Evolutionary conservation across 2,113 vertebrate species (phyloP), one percentile per base, ranked within the genome.

Genomic region (Pyrgilauda ruficollis): DNA sequence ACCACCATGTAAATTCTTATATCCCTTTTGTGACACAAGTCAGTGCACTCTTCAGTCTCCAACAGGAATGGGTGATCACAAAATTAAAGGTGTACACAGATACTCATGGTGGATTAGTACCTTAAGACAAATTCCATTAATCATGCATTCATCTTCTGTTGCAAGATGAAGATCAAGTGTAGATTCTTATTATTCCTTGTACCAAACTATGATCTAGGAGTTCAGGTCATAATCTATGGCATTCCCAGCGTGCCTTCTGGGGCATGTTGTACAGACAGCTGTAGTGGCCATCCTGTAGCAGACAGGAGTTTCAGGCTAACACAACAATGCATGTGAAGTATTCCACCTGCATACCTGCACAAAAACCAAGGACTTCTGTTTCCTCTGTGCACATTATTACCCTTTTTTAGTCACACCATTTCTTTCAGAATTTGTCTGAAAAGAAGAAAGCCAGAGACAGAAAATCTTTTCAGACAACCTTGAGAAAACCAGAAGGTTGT

Each of bases 271-370:
- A 13, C 6, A 33, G 26, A 55, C 4, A 74, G 47, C 26, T 69
- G 4, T 2, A 59, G 39, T 0, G 1, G 10, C 47, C 37, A 37
- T 78, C 4, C 21, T 33, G 35, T 33, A 14, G 31, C 39, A 52
- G 69, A 64, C 14, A 39, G 33, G 18, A 39, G 6, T 72, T 84
- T 56, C 41, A 76, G 47, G 10, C 20, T 62, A 78, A 39, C 23
- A 33, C 13, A 52, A n/a, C 10, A 37, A 22, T 19, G 26, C 12
- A 3, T 4, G 8, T 47, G 24, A 73, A 43, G 2, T 69, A 18
- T 62, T 77, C 23, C 27, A 52, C 15, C 9, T 72, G 9, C 35
- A 61, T 23, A 52, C 15, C 9, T 72, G 9, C 35, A 73, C 7
- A 23, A 41, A 78, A 84, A 1, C 3, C 27, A 66, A 59, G 14